Evolutionary conservation across 2,797 vertebrate genomes (phyloP), one percentile per base, ranked within the genome.

Genomic region (Scleropages formosus): DNA sequence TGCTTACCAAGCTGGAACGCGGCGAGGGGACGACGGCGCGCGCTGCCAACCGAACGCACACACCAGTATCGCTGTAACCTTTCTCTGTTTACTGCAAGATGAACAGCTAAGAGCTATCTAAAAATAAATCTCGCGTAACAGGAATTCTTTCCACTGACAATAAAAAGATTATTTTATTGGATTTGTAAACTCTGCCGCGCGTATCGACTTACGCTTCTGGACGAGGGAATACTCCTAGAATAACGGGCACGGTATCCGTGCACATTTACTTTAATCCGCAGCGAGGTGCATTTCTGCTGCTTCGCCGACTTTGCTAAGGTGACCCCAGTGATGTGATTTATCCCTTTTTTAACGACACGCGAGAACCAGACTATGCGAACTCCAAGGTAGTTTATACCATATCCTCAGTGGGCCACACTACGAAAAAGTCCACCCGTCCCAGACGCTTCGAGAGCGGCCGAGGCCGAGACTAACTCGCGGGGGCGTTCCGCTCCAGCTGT

Each of bases 71-170:
- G 51, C 73, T 75, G 74, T 77, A 78, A 83, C 81, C 81, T 82
- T 86, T 85, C 84, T 86, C 85, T 80, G 75, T 88, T 83, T 87
- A 82, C 84, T 87, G 80, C 85, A 84, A 85, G 84, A 85, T 89
- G 88, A 87, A 83, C 83, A 84, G 87, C 89, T 88, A 89, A 89
- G 89, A 81, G 81, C 81, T 74, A 82, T 79, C 89, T 91, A 92
- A 88, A 91, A 90, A 92, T 92, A 91, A 80, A 80, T 74, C 13
- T 51, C 22, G 62, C 80, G 80, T 81, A 78, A 82, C 74, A 63
- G 70, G 31, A 80, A 85, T 83, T 80, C 78, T 84, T 85, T 86
- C 84, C 83, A 81, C 63, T 81, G 77, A 85, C 82, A 82, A 83
- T 73, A 80, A 39, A 24, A 47, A 72, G 71, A 85, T 80, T 72